These are phyloP conservation scores for Serilophus lunatus DNA, from an alignment of 2,113 vertebrate species.

Conservation along the genomic window DNA sequence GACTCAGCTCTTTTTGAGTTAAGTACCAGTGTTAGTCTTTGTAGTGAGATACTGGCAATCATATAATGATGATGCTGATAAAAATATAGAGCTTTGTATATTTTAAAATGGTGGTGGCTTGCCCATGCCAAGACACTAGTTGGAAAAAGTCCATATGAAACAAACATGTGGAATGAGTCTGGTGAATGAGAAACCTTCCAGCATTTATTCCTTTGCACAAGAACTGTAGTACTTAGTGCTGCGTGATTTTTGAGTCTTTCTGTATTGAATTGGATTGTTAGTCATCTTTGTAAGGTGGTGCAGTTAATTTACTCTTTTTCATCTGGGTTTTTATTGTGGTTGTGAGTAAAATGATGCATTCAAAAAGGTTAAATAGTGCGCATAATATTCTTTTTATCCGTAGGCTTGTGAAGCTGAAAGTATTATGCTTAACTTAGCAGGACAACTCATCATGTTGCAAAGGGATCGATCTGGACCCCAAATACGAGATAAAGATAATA, in stretches of 20 bases:
- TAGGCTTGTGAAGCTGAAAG: constrained; percentile 96
- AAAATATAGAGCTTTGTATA: neutral
- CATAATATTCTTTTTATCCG: neutral
- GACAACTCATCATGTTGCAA: constrained; percentile 97
- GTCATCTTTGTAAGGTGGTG: neutral
- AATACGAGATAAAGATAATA: constrained; percentile 90
- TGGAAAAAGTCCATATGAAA: neutral
- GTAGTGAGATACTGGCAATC: neutral
- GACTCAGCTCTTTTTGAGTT: neutral
- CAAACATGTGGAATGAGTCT: neutral
- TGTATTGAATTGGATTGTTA: neutral
- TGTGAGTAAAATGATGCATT: neutral
- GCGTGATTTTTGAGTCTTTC: neutral
- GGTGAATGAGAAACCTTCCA: neutral
- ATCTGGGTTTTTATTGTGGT: neutral
- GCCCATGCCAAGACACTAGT: neutral
- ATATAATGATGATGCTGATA: neutral
- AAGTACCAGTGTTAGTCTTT: neutral
- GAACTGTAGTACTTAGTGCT: neutral
- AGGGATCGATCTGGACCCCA: constrained; percentile 96
- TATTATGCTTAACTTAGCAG: constrained; percentile 97
- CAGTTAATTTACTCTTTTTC: neutral
- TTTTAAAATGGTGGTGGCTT: neutral
- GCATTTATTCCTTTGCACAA: neutral
- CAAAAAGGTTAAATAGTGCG: neutral